Evolutionary conservation across 2,797 vertebrate genomes (phyloP).

Genomic region (Spizella passerina): DNA sequence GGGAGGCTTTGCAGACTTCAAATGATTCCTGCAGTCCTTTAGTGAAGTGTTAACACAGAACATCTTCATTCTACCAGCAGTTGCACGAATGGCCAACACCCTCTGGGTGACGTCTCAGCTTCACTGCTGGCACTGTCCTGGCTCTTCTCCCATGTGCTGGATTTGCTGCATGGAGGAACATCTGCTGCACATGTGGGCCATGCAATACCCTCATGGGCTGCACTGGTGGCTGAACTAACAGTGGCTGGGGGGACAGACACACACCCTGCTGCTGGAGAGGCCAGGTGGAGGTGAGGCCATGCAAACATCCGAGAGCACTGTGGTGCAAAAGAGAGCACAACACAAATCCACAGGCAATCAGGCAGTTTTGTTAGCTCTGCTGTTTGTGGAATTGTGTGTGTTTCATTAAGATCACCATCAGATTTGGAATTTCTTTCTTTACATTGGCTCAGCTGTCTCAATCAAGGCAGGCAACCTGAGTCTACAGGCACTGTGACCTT

Average conservation of each 20-base stretch:
- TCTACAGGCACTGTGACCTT: background rate
- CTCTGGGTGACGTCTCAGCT: background rate
- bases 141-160: background rate
- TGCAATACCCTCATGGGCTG: background rate
- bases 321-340: background rate
- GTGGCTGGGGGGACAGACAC: background rate
- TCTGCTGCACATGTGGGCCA: background rate
- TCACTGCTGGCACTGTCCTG: background rate
- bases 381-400: background rate
- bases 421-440: background rate
- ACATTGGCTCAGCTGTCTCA: background rate
- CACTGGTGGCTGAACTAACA: background rate
- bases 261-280: background rate
- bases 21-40: slow-evolving; percentile 19
- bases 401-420: background rate
- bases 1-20: slow-evolving; percentile 29
- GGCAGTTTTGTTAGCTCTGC: background rate
- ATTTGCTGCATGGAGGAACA: background rate
- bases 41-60: slow-evolving; percentile 19
- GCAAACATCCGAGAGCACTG: background rate
- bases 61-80: background rate
- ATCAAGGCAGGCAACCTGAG: background rate
- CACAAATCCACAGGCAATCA: background rate
- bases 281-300: background rate
- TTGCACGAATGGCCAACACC: background rate